phyloP scores from a whole-genome alignment of 2,113 vertebrate species.

The Bombycilla garrulus region DNA sequence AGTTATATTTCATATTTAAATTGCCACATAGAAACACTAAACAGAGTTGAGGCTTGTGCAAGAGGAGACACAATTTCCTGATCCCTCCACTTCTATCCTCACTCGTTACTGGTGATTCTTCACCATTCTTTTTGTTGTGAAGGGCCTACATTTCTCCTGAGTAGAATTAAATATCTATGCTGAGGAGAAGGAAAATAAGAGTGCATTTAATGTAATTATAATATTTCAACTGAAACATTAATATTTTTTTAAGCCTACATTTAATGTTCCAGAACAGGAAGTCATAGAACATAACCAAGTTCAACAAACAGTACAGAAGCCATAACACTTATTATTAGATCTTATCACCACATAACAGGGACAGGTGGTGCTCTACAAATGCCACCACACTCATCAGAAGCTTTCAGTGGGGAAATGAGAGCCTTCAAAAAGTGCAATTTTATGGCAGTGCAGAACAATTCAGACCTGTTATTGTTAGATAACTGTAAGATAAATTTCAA shows the following conservation, averaged over 20 bases:
- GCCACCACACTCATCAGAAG: not conserved
- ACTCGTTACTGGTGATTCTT: not conserved
- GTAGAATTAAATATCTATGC: not conserved
- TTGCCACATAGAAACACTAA: not conserved
- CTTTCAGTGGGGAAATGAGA: not conserved
- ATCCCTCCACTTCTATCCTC: not conserved
- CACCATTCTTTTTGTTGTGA: not conserved
- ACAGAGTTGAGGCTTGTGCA: not conserved
- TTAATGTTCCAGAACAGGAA: not conserved
- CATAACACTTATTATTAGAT: slow-evolving; percentile 13
- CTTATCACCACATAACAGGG: not conserved
- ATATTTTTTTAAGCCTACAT: not conserved
- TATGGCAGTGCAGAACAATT: not conserved
- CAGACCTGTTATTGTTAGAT: not conserved
- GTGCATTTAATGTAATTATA: not conserved
- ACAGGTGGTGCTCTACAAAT: slow-evolving; percentile 31
- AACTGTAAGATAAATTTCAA: not conserved
- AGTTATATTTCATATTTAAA: not conserved
- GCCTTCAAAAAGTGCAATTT: not conserved
- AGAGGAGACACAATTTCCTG: not conserved
- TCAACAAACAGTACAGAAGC: not conserved
- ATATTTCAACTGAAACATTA: not conserved
- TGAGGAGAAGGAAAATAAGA: not conserved
- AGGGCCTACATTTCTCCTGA: not conserved
- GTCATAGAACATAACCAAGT: not conserved